phyloP scores from a whole-genome alignment of 2,113 vertebrate species.

The Anoura caudifer region DNA sequence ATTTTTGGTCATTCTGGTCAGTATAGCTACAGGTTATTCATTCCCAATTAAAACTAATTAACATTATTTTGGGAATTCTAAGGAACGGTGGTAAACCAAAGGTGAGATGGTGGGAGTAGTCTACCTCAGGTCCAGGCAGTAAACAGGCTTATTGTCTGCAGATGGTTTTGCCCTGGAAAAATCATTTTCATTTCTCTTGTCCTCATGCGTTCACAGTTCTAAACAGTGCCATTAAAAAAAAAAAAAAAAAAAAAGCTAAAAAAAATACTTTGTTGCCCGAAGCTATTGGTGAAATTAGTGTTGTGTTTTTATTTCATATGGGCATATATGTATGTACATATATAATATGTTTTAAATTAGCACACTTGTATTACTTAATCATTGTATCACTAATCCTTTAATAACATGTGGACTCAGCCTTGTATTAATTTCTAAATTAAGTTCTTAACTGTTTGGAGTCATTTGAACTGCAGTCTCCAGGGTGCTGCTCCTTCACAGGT shows the following conservation, averaged over 20 bases:
- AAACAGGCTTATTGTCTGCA: background rate
- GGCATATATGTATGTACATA: too few species aligned
- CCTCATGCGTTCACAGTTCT: background rate
- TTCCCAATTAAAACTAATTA: background rate
- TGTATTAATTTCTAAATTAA: background rate
- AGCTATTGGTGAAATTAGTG: background rate
- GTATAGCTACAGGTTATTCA: background rate
- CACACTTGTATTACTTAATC: background rate
- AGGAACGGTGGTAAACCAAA: background rate
- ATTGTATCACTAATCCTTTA: background rate
- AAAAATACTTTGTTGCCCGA: background rate
- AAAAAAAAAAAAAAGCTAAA: background rate
- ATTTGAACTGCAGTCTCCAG: background rate
- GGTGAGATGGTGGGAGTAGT: background rate
- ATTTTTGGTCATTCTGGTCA: background rate
- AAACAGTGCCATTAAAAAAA: background rate
- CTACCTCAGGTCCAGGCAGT: background rate
- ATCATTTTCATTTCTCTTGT: background rate
- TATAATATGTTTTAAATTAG: background rate
- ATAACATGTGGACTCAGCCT: background rate
- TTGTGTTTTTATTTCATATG: background rate
- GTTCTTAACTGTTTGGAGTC: background rate
- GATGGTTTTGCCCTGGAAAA: background rate
- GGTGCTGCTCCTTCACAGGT: fast-evolving
- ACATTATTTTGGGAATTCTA: background rate